Evolutionary conservation across 1,140 invertebrate genomes (phyloP), one percentile per base, ranked within the genome.

Genomic region (Procambarus clarkii): DNA sequence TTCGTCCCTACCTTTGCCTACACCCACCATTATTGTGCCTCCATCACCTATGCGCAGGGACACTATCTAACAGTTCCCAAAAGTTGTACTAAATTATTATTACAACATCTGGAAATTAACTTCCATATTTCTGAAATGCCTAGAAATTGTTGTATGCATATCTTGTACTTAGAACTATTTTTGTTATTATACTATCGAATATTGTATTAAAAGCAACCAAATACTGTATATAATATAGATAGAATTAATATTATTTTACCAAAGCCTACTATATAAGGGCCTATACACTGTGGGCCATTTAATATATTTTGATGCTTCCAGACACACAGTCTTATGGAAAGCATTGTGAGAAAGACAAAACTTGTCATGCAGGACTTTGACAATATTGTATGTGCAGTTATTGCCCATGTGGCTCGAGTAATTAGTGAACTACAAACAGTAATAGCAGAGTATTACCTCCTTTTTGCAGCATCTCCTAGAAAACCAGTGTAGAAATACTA

Each of bases 41-140:
- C 82, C 71, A 13, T 85, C 82, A 79, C 89, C 89, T 46, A 44
- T 54, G 13, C 88, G 88, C 71, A 91, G 89, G 82, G 89, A 91
- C 83, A 91, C 89, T 15, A 91, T 91, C 54, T 91, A 91, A 76
- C 69, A 74, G n/a, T 74, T 21, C 69, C 69, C 21, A 34, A 34
- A 74, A 74, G 7, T 74, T 74, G 69, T 74, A 74, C 69, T 24
- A 34, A 74, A 8, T 34, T 74, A 74, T 74, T 34, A 34, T 21
- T 74, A 74, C 69, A 74, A 34, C 24, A 34, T 74, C 69, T 34
- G 24, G 11, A 74, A 9, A 74, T 8, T 34, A 34, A 74, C 24
- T 8, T 74, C 5, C n/a, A 34, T 34, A 74, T 74, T 74, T 74
- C n/a, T 74, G 11, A 74, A 74, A 74, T 74, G 24, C 69, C 21